Evolutionary conservation across 2,797 vertebrate species (phyloP), one percentile per base, ranked within the genome.

Genomic region (Prunella strophiata): DNA sequence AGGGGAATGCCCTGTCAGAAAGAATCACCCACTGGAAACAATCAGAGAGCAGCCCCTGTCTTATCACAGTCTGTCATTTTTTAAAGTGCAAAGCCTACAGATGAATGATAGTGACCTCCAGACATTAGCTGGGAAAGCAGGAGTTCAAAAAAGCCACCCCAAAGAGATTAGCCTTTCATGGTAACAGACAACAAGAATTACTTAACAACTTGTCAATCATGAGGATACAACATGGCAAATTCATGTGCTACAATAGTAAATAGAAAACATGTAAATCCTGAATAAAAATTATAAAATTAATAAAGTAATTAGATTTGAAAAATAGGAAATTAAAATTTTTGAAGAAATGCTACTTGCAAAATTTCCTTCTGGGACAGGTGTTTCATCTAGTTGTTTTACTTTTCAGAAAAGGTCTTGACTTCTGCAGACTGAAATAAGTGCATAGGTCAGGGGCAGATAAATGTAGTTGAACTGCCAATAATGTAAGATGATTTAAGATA

Each of bases 1-100:
- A 88, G 19, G 67, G 77, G 78, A 94, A 80, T 63, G 42, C 12
- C 61, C 67, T 91, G 80, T 96, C 95, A 96, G 43, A 85, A 90
- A 73, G 67, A 94, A 88, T 88, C 74, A 85, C 52, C 22, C 63
- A 77, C 71, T 88, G 67, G 88, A 95, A 94, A 93, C 43, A 79
- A 38, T 26, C 57, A 76, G 67, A 93, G 16, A 86, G 19, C 47
- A 88, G 59, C 23, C 51, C 21, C 73, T 88, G 71, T 93, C 89
- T 95, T 70, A 95, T 71, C 59, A 79, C 0, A 3, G 30, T 43
- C 63, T 86, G 73, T 93, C 88, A 84, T 93, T 84, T 94, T 90
- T 84, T 59, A 52, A 93, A 86, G 67, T 90, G 48, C 32, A 94
- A 86, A 94, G 34, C 52, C 70, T 85, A 52, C 70, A 90, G 73